Conservation (phyloP, 2,888 invertebrate species). For the Ischnus inquisitorius region DNA sequence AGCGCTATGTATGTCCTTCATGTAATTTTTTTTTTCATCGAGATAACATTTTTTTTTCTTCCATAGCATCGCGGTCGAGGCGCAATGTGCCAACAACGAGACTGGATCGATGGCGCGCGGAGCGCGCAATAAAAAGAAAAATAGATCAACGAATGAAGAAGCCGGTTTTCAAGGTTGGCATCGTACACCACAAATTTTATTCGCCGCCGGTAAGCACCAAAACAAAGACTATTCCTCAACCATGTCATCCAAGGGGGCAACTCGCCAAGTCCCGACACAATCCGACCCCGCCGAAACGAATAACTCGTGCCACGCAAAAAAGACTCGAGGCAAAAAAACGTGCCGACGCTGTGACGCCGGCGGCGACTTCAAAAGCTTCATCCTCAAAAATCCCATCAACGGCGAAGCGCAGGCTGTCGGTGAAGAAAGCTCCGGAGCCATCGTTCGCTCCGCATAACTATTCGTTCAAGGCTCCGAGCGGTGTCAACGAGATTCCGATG, state of each 20-base stretch:
- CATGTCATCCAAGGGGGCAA: conserved; percentile 55
- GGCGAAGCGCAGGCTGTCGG: conserved; percentile 52
- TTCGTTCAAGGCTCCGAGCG: conserved; percentile 86
- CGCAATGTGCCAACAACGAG: conserved; percentile 47
- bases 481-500: conserved; percentile 72
- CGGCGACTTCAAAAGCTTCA: neutral
- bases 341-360: neutral
- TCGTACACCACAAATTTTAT: conserved; percentile 78
- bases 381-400: neutral
- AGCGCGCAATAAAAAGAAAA: conserved; percentile 72
- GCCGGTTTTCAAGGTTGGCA: conserved; percentile 79
- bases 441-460: conserved; percentile 88
- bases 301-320: conserved; percentile 81
- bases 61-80: conserved; percentile 28
- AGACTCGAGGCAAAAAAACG: conserved; percentile 74
- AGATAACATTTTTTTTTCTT: neutral
- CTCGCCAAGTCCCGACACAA: neutral
- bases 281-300: conserved; percentile 66
- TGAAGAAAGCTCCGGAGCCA: conserved; percentile 15
- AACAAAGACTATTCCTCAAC: conserved; percentile 6
- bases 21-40: too few relatives aligned
- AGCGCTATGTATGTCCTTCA: too few relatives aligned
- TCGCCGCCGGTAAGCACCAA: conserved; percentile 71
- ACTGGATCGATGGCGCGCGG: conserved; percentile 76
- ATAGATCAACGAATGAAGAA: conserved; percentile 74